Conservation (phyloP, 2,888 invertebrate genomes). For the Meteorus cinctellus region DNA sequence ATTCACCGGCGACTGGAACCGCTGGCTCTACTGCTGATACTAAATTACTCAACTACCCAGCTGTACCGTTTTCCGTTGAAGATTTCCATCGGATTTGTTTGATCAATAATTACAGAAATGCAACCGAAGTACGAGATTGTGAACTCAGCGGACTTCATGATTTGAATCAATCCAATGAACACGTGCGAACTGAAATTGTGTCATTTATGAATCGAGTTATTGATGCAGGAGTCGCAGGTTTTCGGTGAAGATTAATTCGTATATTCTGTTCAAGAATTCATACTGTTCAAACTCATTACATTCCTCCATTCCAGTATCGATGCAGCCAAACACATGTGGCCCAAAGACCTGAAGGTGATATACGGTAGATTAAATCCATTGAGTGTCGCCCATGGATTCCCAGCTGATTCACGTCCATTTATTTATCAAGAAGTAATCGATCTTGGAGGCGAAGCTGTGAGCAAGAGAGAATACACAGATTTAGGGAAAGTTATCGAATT, state of each 20-base stretch:
- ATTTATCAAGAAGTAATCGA: slow-evolving; percentile 87
- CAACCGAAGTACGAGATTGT: slow-evolving; percentile 81
- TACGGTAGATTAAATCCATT: slow-evolving; percentile 78
- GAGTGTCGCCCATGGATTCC: slow-evolving; percentile 80
- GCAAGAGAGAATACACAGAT: slow-evolving; percentile 71
- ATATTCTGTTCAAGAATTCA: slow-evolving; percentile 23
- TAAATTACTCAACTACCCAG: slow-evolving; percentile 75
- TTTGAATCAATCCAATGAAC: slow-evolving; percentile 80
- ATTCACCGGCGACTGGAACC: slow-evolving; percentile 74
- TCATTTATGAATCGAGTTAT: slow-evolving; percentile 81
- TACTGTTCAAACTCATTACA: too few species aligned
- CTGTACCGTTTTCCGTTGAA: slow-evolving; percentile 79
- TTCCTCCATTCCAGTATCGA: slow-evolving; percentile 76
- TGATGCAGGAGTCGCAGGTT: slow-evolving; percentile 87
- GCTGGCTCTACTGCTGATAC: slow-evolving; percentile 79
- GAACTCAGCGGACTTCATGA: slow-evolving; percentile 84
- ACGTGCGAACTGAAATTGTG: slow-evolving; percentile 80
- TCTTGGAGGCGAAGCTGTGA: slow-evolving; percentile 76
- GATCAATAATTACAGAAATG: slow-evolving; percentile 81
- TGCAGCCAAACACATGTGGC: slow-evolving; percentile 88
- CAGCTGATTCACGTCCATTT: slow-evolving; percentile 79
- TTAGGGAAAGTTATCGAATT: slow-evolving; percentile 87
- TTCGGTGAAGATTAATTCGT: slow-evolving; percentile 75
- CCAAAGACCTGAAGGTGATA: slow-evolving; percentile 81
- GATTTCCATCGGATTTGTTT: slow-evolving; percentile 83